phyloP scores from a whole-genome alignment of 2,797 vertebrate genomes.

The Cynopterus sphinx region DNA sequence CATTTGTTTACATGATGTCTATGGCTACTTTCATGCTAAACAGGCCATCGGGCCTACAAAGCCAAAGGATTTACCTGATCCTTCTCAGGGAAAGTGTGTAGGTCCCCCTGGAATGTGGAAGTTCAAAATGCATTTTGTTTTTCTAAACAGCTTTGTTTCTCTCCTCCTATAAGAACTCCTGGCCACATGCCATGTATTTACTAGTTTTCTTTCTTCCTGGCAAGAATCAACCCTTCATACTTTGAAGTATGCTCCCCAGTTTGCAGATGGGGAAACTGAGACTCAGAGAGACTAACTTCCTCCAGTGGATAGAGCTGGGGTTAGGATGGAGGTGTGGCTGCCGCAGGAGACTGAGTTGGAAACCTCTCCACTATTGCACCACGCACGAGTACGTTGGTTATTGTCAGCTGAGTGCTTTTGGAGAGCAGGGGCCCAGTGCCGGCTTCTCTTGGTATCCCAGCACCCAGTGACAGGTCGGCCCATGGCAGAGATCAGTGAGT shows the following conservation, averaged over 20 bases:
- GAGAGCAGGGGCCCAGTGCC: neutral
- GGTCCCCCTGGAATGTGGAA: neutral
- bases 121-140: neutral
- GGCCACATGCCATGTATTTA: accelerated
- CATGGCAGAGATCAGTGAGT: neutral
- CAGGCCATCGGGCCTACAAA: neutral
- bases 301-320: neutral
- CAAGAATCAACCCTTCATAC: neutral
- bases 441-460: neutral
- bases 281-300: neutral
- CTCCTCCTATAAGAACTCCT: neutral
- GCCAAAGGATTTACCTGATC: neutral
- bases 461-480: neutral
- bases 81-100: neutral
- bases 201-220: neutral
- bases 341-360: neutral
- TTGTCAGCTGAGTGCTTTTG: accelerated
- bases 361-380: accelerated
- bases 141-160: neutral
- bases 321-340: neutral
- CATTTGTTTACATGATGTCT: neutral
- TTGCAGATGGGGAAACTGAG: neutral
- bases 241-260: neutral
- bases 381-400: accelerated
- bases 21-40: neutral